phyloP scores from a whole-genome alignment of 1,140 invertebrate genomes.

The Drosophila rufa region DNA sequence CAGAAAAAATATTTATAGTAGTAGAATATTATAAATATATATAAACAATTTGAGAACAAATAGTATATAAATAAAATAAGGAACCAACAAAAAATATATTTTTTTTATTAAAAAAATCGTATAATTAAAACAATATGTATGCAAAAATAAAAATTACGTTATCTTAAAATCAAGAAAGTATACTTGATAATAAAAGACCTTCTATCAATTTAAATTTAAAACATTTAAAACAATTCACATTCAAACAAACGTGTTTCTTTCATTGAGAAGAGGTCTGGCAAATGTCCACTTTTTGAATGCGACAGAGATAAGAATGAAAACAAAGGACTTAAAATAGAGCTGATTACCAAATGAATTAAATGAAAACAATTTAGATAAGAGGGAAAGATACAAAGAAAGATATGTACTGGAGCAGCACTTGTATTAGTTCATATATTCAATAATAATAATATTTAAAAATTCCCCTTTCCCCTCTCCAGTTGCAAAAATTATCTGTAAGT shows the following conservation, averaged over 20 bases:
- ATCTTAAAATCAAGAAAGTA: too few relatives aligned
- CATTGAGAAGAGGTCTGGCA: conserved; percentile 14
- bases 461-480: conserved; percentile 15
- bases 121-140: too few relatives aligned
- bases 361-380: background rate
- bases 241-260: conserved; percentile 7
- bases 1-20: background rate
- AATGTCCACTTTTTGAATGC: background rate
- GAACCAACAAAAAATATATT: too few relatives aligned
- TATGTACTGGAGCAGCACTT: background rate
- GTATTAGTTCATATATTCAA: background rate
- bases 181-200: background rate
- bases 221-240: conserved; percentile 1
- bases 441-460: background rate
- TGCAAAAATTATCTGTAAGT: conserved; percentile 74
- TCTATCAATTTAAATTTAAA: conserved; percentile 5
- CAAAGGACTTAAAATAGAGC: conserved; percentile 11
- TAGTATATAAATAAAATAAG: too few relatives aligned
- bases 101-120: too few relatives aligned
- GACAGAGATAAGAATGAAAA: conserved; percentile 13
- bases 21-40: background rate
- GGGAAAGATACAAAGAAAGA: background rate
- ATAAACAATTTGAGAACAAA: background rate
- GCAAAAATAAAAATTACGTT: too few relatives aligned
- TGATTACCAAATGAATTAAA: conserved; percentile 1